Evolutionary conservation across 1,140 invertebrate genomes (phyloP).

Genomic region (Dinoponera quadriceps): DNA sequence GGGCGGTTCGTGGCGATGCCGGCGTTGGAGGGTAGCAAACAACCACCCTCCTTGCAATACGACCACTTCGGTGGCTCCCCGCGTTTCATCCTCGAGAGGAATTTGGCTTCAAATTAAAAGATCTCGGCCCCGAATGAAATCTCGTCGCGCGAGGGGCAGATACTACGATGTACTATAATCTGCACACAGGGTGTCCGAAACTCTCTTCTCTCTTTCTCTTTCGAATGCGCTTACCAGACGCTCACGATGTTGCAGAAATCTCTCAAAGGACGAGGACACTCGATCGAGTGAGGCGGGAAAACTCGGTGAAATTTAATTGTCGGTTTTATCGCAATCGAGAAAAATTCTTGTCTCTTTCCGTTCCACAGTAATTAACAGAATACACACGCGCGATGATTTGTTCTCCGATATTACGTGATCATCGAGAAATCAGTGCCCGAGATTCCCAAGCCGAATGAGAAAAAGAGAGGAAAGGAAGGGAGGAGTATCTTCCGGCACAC

Average conservation of each 20-base stretch:
- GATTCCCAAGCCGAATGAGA: too few species aligned
- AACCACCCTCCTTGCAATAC: slow-evolving; percentile 74
- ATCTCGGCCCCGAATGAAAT: slow-evolving; percentile 81
- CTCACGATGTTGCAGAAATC: background rate
- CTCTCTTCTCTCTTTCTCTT: background rate
- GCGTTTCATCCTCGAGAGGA: slow-evolving; percentile 83
- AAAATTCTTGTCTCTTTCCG: too few species aligned
- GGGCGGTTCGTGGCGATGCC: slow-evolving; percentile 30
- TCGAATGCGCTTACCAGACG: too few species aligned
- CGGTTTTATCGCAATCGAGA: too few species aligned
- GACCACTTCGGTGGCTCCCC: slow-evolving; percentile 77
- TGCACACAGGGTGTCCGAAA: slow-evolving; percentile 67
- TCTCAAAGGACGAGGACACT: background rate
- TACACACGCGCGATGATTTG: too few species aligned
- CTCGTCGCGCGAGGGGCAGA: slow-evolving; percentile 73
- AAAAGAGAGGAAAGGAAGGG: background rate
- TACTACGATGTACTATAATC: slow-evolving; percentile 73
- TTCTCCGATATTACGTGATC: background rate
- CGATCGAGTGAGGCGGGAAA: too few species aligned
- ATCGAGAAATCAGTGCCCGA: background rate
- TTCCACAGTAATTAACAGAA: too few species aligned
- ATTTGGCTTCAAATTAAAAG: slow-evolving; percentile 85
- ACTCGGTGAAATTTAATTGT: too few species aligned
- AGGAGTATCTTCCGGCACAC: slow-evolving; percentile 53
- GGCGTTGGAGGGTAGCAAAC: slow-evolving; percentile 69